phyloP scores from a whole-genome alignment of 2,113 vertebrate genomes.

The Rhinolophus sinicus region DNA sequence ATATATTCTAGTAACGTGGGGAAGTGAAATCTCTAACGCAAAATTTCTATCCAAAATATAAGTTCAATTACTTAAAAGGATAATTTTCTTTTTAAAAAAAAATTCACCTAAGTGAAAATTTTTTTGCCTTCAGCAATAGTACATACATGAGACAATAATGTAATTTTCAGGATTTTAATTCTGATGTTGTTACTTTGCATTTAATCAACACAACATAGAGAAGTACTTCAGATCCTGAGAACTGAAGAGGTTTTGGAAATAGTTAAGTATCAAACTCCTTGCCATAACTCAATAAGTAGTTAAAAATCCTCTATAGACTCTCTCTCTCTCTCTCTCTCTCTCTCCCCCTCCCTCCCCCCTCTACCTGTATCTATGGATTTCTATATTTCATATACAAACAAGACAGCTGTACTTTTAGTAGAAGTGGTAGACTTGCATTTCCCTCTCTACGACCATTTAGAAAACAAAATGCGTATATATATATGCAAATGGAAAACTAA shows the following conservation, averaged over 20 bases:
- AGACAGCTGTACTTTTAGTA: not conserved
- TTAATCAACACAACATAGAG: not conserved
- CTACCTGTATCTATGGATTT: not conserved
- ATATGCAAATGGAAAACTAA: not conserved
- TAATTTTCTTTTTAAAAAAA: not conserved
- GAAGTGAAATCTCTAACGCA: not conserved
- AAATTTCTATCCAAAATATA: not conserved
- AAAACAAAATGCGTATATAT: not conserved
- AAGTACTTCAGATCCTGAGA: not conserved
- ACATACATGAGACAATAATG: not conserved
- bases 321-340: not conserved
- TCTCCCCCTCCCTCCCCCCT: not conserved
- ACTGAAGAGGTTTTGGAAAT: not conserved
- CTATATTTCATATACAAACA: not conserved
- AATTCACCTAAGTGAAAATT: not conserved
- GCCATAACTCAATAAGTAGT: not conserved
- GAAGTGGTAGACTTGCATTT: not conserved
- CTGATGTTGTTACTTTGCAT: not conserved
- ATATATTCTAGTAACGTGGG: not conserved
- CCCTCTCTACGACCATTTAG: not conserved
- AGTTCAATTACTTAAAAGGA: not conserved
- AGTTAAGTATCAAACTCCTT: not conserved
- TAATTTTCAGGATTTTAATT: constrained; percentile 6
- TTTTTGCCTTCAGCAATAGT: not conserved
- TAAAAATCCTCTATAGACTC: not conserved